These are phyloP conservation scores for Siniperca chuatsi DNA, from an alignment of 2,113 vertebrate species.

Conservation along the genomic window DNA sequence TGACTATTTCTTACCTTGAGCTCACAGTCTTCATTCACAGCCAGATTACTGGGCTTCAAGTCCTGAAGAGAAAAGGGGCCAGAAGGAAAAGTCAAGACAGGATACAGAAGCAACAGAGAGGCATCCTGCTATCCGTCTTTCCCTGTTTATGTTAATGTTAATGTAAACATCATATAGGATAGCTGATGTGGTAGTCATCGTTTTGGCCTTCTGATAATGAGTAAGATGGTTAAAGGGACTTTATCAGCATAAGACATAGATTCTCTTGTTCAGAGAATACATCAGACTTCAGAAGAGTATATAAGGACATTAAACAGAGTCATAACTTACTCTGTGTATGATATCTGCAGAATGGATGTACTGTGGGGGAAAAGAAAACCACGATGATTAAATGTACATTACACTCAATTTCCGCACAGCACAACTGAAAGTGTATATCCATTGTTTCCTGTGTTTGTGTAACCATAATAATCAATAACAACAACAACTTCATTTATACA, in stretches of 20 bases:
- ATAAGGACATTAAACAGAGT: not conserved
- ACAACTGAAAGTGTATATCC: not conserved
- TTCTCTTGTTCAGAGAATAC: not conserved
- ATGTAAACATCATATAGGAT: not conserved
- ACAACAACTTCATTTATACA: too few species aligned
- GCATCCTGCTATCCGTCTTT: not conserved
- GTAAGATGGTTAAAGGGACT: not conserved
- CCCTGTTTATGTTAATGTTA: not conserved
- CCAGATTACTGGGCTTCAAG: conserved; percentile 97
- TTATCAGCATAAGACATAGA: not conserved
- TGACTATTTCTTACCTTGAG: conserved; percentile 87
- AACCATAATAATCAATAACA: too few species aligned
- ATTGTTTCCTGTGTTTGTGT: not conserved
- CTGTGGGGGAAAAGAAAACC: conserved; percentile 82
- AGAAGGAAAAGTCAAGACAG: not conserved
- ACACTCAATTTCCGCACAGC: not conserved
- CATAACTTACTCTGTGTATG: conserved; percentile 95
- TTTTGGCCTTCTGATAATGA: conserved; percentile 5
- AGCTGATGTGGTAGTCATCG: not conserved
- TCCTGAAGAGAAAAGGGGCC: conserved; percentile 82
- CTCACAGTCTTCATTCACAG: conserved; percentile 98
- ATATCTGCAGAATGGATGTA: conserved; percentile 99
- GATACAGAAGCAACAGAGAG: not conserved
- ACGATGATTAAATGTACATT: not conserved
- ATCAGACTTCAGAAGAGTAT: not conserved